Percentiles rank a stretch among this genome's conserved stretches.
Conservation (phyloP, 2,888 invertebrate genomes). For the Drosophila putrida region DNA sequence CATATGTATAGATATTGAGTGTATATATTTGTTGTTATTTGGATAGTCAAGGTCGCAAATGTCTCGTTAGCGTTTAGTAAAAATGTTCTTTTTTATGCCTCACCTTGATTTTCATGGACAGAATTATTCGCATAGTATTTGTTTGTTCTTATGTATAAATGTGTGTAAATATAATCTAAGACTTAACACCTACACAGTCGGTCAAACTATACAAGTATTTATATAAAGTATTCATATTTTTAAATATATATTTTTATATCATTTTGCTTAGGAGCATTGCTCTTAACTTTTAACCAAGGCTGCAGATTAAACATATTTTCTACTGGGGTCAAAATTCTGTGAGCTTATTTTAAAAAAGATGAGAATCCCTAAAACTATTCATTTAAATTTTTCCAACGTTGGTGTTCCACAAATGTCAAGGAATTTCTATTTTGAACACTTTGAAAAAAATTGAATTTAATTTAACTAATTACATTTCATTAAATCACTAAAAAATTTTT, state of each 20-base stretch:
- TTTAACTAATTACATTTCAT: no score
- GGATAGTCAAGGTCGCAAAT: slow-evolving; percentile 68
- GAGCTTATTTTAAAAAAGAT: no score
- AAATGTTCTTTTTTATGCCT: slow-evolving; percentile 65
- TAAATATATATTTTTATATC: background rate
- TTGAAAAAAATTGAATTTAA: no score
- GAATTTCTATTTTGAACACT: no score
- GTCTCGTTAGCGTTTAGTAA: slow-evolving; percentile 46
- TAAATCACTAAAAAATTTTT: no score
- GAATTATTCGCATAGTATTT: slow-evolving; percentile 33
- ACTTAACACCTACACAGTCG: slow-evolving; percentile 16
- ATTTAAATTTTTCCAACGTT: no score
- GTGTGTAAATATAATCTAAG: slow-evolving; percentile 26
- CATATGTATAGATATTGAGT: slow-evolving; percentile 27
- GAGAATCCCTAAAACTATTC: no score
- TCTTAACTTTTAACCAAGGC: slow-evolving; percentile 5
- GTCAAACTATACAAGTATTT: slow-evolving; percentile 6
- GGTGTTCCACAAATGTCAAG: no score
- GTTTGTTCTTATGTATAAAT: slow-evolving; percentile 24
- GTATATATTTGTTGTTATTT: slow-evolving; percentile 23
- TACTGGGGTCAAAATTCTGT: background rate
- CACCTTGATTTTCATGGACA: slow-evolving; percentile 78
- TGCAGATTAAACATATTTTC: background rate
- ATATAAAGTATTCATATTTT: background rate
- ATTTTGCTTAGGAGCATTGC: background rate